Conservation (phyloP, 2,113 vertebrate species). For the Heptranchias perlo region DNA sequence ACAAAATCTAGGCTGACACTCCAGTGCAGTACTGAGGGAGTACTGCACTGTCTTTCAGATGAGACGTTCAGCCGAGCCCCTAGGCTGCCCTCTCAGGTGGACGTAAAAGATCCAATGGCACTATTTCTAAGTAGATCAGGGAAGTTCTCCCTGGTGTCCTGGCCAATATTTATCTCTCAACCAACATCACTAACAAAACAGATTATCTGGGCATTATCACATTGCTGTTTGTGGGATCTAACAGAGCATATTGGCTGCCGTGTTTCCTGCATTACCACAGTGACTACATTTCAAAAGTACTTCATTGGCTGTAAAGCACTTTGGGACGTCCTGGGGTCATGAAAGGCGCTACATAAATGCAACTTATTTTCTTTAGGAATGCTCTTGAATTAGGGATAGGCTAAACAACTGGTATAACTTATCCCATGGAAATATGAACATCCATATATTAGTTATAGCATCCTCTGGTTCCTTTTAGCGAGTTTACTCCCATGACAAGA, state of each 20-base stretch:
- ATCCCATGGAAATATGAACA: neutral
- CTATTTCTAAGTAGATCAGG: no score
- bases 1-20: neutral
- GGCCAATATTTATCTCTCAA: neutral
- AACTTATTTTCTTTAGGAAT: neutral
- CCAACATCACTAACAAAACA: neutral
- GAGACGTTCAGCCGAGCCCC: no score
- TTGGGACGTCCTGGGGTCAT: no score
- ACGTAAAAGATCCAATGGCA: no score
- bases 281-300: neutral
- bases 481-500: neutral
- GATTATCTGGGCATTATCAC: neutral
- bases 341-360: neutral
- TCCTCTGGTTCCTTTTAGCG: neutral
- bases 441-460: neutral
- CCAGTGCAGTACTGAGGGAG: neutral
- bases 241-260: no score
- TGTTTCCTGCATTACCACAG: neutral
- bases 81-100: no score
- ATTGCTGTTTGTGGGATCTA: no score
- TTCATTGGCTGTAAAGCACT: neutral
- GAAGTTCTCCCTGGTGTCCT: no score
- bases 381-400: neutral
- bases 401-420: no score
- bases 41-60: no score